Base-by-base conservation (phyloP, 2,888 invertebrate genomes). In the Drosophila subquinaria region DNA sequence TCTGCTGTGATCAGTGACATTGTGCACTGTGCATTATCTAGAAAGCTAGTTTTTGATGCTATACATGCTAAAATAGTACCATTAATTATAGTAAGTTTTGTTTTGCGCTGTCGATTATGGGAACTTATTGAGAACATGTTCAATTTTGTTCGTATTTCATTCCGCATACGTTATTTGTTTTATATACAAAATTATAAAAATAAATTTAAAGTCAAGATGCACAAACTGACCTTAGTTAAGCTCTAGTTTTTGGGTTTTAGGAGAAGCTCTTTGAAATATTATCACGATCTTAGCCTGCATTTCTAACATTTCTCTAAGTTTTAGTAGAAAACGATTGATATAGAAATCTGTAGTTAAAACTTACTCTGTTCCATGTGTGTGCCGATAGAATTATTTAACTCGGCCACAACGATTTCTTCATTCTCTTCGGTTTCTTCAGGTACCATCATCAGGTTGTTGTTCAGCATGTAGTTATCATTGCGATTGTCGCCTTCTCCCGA, bases 391-490 rank as follows among this genome's bases (percentile, higher is more conserved):
- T 84, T 63, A 42, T 88, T 88, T 3, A 88, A 77, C 53, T 83
- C 87, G 11, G 83, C 81, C 17, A 87, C 79, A 13, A 87, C 75
- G 23, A 89, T 86, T 52, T 81, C 81, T 36, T 90, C 90, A 43
- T 88, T 88, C 56, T 90, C 90, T 51, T 90, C 90, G 13, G 89
- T 90, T 35, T 89, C 90, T 65, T 89, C 89, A 23, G 85, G 90
- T 61, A 89, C 84, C 76, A 85, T 84, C 75, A 85, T 85, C 38
- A 90, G 79, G 15, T 90, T 90, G 51, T 88, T 89, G 51, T 85
- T 86, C 62, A 84, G 51, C 60, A 68, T 69, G 10, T 80, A 76
- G 42, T 78, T 70, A 11, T 77, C 81, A 4, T 59, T 59, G 5
- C 88, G 88, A 42, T 71, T 75, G 1, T 79, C 76, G 15, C 50